phyloP scores from a whole-genome alignment of 2,797 vertebrate genomes.

The Pangasius mekongensis region DNA sequence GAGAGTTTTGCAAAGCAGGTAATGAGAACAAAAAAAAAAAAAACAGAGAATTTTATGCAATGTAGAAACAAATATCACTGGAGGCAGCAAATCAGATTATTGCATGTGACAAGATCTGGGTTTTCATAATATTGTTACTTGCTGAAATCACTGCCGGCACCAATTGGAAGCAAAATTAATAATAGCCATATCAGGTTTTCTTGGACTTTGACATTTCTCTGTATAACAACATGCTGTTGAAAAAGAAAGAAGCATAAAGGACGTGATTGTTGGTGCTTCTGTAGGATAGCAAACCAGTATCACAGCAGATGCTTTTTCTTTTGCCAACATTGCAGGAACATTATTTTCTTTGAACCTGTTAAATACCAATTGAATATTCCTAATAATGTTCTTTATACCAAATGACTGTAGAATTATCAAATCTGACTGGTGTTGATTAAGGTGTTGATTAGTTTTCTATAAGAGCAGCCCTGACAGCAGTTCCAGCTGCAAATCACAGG shows the following conservation, averaged over 20 bases:
- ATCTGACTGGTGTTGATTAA: not conserved
- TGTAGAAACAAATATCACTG: not conserved
- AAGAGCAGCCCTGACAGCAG: not conserved
- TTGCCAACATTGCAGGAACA: not conserved
- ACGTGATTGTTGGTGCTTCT: not conserved
- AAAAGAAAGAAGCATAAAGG: not conserved
- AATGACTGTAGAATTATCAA: not conserved
- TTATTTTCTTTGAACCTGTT: not conserved
- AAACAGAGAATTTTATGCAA: not conserved
- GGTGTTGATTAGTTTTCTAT: not conserved
- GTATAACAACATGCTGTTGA: not conserved
- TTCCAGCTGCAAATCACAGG: not conserved
- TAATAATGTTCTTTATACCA: not conserved
- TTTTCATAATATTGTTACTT: constrained; percentile 3
- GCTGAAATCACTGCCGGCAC: not conserved
- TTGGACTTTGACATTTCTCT: constrained; percentile 11
- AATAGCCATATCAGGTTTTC: not conserved
- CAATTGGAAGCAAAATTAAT: constrained; percentile 5
- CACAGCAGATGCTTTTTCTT: not conserved
- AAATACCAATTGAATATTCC: not conserved
- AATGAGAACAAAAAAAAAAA: not conserved
- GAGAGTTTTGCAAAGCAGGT: not conserved
- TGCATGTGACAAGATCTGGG: not conserved
- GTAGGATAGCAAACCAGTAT: not conserved
- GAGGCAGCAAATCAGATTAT: not conserved